Percentiles rank a stretch among this genome's conserved stretches.
Evolutionary conservation across 2,888 invertebrate species (phyloP).

Genomic region (Malacosoma neustria): DNA sequence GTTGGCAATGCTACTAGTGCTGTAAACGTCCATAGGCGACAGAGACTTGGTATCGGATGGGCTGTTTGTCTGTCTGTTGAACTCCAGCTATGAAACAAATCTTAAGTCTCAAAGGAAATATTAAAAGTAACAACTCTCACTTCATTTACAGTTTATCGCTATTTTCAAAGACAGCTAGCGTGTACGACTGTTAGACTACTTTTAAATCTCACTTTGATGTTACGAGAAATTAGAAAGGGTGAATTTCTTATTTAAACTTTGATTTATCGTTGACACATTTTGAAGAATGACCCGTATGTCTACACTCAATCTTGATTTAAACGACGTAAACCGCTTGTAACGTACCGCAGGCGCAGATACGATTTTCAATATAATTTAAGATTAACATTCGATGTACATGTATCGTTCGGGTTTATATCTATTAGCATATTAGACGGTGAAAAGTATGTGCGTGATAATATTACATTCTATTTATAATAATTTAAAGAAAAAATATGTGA

Average conservation of each 20-base stretch:
- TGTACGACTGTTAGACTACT: slow-evolving; percentile 20
- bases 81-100: too few relatives aligned
- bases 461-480: too few relatives aligned
- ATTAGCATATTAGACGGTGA: too few relatives aligned
- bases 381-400: slow-evolving; percentile 34
- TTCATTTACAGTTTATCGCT: slow-evolving; percentile 26
- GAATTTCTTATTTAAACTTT: slow-evolving; percentile 57
- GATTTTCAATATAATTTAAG: slow-evolving; percentile 49
- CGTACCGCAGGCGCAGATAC: slow-evolving; percentile 32
- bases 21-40: too few relatives aligned
- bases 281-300: slow-evolving; percentile 56
- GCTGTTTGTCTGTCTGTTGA: too few relatives aligned
- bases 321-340: slow-evolving; percentile 47
- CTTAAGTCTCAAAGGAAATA: not conserved
- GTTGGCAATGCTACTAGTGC: too few relatives aligned
- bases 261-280: slow-evolving; percentile 59
- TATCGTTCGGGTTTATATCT: slow-evolving; percentile 18
- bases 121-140: slow-evolving; percentile 3
- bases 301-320: slow-evolving; percentile 66
- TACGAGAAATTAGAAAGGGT: slow-evolving; percentile 46
- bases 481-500: too few relatives aligned
- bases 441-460: too few relatives aligned
- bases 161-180: slow-evolving; percentile 22
- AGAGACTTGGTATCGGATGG: too few relatives aligned
- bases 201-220: slow-evolving; percentile 55